Base-by-base conservation (phyloP, 2,797 vertebrate species). In the Clarias platycephalus region DNA sequence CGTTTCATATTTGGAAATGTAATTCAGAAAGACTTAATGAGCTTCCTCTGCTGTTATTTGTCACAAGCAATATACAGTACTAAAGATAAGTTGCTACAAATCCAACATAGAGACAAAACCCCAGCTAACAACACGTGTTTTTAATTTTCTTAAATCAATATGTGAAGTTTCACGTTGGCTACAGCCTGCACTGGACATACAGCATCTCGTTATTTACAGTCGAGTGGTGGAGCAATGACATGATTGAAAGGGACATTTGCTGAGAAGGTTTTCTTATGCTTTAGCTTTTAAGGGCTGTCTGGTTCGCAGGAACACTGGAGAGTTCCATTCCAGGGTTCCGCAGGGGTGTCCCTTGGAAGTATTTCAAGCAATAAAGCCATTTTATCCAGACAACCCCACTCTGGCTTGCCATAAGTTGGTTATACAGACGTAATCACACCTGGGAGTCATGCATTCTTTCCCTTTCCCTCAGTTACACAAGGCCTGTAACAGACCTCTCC, bases 371-470 rank as follows among this genome's bases (percentile, higher is more conserved):
- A 84, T 78, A 71, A 34, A 77, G 85, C 84, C 83, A 88, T 87
- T 87, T 85, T 72, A 86, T 34, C 67, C 82, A 79, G 86, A 85
- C 79, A 91, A 89, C 90, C 86, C 78, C 63, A 70, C 81, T 87
- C 81, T 71, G 84, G 78, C 37, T 77, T 86, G 62, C 76, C 68
- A 81, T 86, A 86, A 86, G 60, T 84, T 85, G 90, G 85, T 83
- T 89, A 88, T 90, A 88, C 80, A 86, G 84, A 86, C 71, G 87
- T 92, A 91, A 87, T 89, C 87, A 91, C 91, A 94, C 91, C 92
- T 94, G 90, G 88, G 84, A 90, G 88, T 89, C 89, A 92, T 89
- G 83, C 82, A 90, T 91, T 92, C 87, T 91, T 89, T 91, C 86
- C 80, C 86, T 91, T 91, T 90, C 88, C 87, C 84, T 86, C 84